Percentiles rank a stretch among this genome's conserved stretches.
Evolutionary conservation across 2,113 vertebrate genomes (phyloP).

Genomic region (Epinephelus fuscoguttatus): DNA sequence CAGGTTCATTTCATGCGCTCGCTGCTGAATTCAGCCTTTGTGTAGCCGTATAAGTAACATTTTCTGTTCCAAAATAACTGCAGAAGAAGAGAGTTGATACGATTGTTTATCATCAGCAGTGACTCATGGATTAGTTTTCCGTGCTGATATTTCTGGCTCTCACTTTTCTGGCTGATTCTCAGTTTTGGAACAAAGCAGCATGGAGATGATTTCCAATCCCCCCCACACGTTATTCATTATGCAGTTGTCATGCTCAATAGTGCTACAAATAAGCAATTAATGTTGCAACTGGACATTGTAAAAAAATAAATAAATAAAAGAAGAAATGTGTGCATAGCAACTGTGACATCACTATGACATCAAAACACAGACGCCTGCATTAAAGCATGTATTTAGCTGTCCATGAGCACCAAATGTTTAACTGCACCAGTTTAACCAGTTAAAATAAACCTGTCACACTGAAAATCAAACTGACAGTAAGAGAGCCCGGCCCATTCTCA

Average conservation of each 20-base stretch:
- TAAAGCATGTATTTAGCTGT: not conserved
- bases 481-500: not conserved
- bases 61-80: not conserved
- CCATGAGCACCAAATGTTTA: not conserved
- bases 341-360: not conserved
- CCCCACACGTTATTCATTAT: slow-evolving; percentile 8
- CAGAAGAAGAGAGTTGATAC: not conserved
- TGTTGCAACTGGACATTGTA: not conserved
- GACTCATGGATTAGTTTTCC: slow-evolving; percentile 24
- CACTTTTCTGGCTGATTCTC: not conserved
- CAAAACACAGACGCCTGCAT: not conserved
- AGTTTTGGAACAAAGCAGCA: slow-evolving; percentile 13
- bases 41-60: too few relatives aligned
- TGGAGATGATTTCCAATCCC: not conserved
- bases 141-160: slow-evolving; percentile 43
- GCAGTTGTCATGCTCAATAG: not conserved
- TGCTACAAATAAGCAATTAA: not conserved
- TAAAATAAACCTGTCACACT: not conserved
- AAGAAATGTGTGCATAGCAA: too few relatives aligned
- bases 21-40: not conserved
- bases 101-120: slow-evolving; percentile 16
- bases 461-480: not conserved
- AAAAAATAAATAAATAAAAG: too few relatives aligned
- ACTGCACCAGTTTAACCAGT: not conserved
- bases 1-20: not conserved